These are phyloP conservation scores for Malurus leucopterus DNA, from an alignment of 2,797 vertebrate species.

Conservation along the genomic window DNA sequence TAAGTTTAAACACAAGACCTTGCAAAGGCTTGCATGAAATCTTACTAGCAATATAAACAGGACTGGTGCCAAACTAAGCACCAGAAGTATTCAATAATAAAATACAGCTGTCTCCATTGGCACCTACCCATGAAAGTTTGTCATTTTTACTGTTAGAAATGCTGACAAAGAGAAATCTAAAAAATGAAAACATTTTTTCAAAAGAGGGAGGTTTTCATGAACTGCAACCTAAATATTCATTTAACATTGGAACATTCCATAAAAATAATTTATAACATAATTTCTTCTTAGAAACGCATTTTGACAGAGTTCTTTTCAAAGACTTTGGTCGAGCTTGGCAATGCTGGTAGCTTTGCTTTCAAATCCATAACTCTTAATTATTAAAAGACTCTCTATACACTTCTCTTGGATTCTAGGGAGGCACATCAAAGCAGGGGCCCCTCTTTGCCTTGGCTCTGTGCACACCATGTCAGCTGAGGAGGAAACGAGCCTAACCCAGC, in stretches of 20 bases:
- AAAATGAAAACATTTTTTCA: slow-evolving; percentile 67
- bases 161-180: slow-evolving; percentile 74
- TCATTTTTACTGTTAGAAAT: slow-evolving; percentile 69
- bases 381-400: slow-evolving; percentile 35
- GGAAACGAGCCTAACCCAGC: neutral
- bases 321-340: slow-evolving; percentile 46
- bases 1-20: slow-evolving; percentile 64
- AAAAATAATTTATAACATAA: slow-evolving; percentile 70
- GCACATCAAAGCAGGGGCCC: slow-evolving; percentile 34
- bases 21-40: slow-evolving; percentile 67
- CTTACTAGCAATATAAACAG: slow-evolving; percentile 72
- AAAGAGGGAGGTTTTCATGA: slow-evolving; percentile 55
- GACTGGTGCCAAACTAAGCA: slow-evolving; percentile 69
- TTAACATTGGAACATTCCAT: slow-evolving; percentile 59
- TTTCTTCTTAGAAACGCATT: slow-evolving; percentile 64
- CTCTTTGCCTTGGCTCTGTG: neutral
- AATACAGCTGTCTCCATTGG: slow-evolving; percentile 73
- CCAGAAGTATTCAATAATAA: slow-evolving; percentile 76
- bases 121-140: slow-evolving; percentile 64
- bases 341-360: slow-evolving; percentile 34
- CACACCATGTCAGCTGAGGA: slow-evolving; percentile 21
- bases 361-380: slow-evolving; percentile 60
- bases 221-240: slow-evolving; percentile 68
- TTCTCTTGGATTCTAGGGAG: slow-evolving; percentile 10
- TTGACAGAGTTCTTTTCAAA: slow-evolving; percentile 50